A percentile compares a stretch with the other conserved stretches of the same genome.
These are phyloP conservation scores for Astur gentilis DNA, from an alignment of 2,113 vertebrate genomes.

Conservation along the genomic window DNA sequence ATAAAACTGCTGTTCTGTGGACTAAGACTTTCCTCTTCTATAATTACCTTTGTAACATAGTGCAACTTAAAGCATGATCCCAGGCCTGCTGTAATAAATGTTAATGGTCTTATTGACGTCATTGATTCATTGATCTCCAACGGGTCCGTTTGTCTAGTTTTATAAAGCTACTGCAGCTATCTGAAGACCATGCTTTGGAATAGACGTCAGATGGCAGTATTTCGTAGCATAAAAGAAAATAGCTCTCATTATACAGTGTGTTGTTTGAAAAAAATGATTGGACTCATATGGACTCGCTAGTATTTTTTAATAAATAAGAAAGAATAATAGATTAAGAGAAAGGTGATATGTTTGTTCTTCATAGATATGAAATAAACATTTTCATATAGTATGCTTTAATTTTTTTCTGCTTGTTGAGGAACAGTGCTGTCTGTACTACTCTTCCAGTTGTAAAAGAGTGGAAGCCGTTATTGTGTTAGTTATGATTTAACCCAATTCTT, in stretches of 20 bases:
- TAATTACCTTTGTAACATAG: neutral
- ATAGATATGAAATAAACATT: neutral
- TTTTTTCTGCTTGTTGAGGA: neutral
- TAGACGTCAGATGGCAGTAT: conserved; percentile 32
- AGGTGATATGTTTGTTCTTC: neutral
- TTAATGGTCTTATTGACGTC: neutral
- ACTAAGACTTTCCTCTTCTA: neutral
- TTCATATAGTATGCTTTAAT: neutral
- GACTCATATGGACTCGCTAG: neutral
- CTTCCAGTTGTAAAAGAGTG: neutral
- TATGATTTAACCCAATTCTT: neutral
- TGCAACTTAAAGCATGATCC: neutral
- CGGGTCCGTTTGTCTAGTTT: neutral
- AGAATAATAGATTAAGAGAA: neutral
- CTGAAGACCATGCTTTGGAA: neutral
- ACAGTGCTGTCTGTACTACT: neutral
- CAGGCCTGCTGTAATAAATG: neutral
- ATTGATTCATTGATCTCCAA: neutral
- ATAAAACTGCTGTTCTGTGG: neutral
- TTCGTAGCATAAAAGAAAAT: neutral
- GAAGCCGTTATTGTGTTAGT: neutral
- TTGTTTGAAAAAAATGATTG: neutral
- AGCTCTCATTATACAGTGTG: neutral
- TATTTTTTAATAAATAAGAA: neutral
- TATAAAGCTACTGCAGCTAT: neutral